phyloP scores from a whole-genome alignment of 2,888 invertebrate species.

The Pristionchus fissidentatus region DNA sequence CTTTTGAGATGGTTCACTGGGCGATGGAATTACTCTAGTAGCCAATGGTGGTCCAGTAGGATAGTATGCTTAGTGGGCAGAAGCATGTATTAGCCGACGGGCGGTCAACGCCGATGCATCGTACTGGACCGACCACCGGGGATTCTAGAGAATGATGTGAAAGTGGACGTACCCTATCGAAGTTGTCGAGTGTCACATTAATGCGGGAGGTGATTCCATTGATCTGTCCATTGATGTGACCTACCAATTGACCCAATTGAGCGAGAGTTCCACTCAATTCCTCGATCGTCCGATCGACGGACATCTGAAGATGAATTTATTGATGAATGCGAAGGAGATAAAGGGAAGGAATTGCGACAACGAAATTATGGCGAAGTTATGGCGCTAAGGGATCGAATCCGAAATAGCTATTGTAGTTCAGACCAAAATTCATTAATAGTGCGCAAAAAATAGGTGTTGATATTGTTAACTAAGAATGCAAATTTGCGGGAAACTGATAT shows the following conservation, averaged over 20 bases:
- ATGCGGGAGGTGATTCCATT: constrained; percentile 71
- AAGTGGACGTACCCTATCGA: constrained; percentile 60
- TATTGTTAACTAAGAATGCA: too few species aligned
- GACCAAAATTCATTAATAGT: background rate
- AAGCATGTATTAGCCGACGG: too few species aligned
- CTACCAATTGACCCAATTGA: constrained; percentile 70
- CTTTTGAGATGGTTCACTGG: too few species aligned
- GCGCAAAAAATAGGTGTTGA: too few species aligned
- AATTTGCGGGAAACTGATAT: too few species aligned
- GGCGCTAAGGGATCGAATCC: background rate
- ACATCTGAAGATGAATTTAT: constrained; percentile 58
- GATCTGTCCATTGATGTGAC: constrained; percentile 73
- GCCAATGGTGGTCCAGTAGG: background rate
- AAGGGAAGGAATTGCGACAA: background rate
- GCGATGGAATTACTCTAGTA: background rate
- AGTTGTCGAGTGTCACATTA: constrained; percentile 72
- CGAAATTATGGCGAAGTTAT: background rate
- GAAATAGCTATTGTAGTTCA: background rate
- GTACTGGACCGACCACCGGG: too few species aligned
- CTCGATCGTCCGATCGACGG: constrained; percentile 72
- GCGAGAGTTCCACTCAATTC: constrained; percentile 72
- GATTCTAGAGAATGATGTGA: too few species aligned
- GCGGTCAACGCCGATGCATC: too few species aligned
- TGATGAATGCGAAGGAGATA: background rate
- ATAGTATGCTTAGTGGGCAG: too few species aligned